Evolutionary conservation across 53 echinoderm and acorn worm genomes (phyloP), one percentile per base, ranked within the genome.

Genomic region (Echinarachnius parma): DNA sequence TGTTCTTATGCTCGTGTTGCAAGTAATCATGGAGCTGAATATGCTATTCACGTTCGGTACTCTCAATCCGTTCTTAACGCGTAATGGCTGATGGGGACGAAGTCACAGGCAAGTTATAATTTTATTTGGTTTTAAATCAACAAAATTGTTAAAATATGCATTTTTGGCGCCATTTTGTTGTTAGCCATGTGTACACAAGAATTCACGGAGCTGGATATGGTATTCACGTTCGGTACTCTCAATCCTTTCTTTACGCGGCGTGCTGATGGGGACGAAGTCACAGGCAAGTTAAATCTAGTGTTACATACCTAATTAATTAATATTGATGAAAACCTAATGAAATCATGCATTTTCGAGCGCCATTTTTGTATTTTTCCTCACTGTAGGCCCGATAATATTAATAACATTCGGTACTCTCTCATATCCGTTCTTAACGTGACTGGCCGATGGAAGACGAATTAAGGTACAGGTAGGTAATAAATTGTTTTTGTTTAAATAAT

Each of bases 1-100:
- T 15, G 55, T 24, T 11, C 54, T 72, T 25, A 20, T 72, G 10
- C 57, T 72, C 1, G 28, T 72, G 15, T 72, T 55, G 74, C 74
- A 72, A 57, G 35, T 36, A 13, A 23, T 72, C 11, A 37, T 72
- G 11, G 39, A 72, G 74, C 25, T 72, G 16, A 42, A 72, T 57
- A 56, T 72, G 74, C 21, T 39, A 26, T 72, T 72, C 57, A 72
- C 57, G 4, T 2, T 72, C 54, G 74, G 74, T 9, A 72, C 56
- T 1, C 55, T 72, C n/a, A 56, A 55, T 3, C 16, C 15, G 26
- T 72, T 72, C 28, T 22, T 72, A 9, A 56, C 56, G 1, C n/a
- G 57, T n/a, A 19, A 37, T 55, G 39, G 74, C 74, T 16, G 44
- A 36, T 9, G 74, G 74, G 1, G 74, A 56, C 24, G 57, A 72